Conservation (phyloP, 2,113 vertebrate species). For the Abramis brama region DNA sequence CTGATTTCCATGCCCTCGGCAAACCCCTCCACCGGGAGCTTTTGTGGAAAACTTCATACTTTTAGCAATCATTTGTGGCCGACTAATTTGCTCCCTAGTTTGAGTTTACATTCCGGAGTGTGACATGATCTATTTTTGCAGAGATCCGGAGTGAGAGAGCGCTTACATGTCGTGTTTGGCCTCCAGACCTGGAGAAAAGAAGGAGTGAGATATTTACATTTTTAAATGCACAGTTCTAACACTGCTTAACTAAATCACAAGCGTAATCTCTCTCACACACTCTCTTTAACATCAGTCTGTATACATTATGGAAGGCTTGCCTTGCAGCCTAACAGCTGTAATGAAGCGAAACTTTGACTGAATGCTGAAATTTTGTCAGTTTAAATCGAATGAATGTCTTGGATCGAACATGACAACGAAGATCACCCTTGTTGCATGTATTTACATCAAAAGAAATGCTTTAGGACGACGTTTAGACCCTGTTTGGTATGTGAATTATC, state of each 20-base stretch:
- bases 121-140: slow-evolving; percentile 79
- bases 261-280: slow-evolving; percentile 32
- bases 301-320: slow-evolving; percentile 1
- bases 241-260: slow-evolving; percentile 47
- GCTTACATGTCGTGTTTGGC: slow-evolving; percentile 70
- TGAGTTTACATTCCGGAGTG: slow-evolving; percentile 76
- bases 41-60: slow-evolving; percentile 79
- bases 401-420: not conserved
- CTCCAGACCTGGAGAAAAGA: slow-evolving; percentile 54
- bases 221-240: slow-evolving; percentile 44
- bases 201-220: slow-evolving; percentile 48
- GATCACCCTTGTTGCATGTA: not conserved
- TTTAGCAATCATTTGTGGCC: slow-evolving; percentile 79
- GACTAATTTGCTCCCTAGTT: slow-evolving; percentile 79
- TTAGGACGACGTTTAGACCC: slow-evolving; percentile 5
- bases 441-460: slow-evolving; percentile 7
- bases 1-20: slow-evolving; percentile 75
- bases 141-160: slow-evolving; percentile 72
- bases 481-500: not conserved
- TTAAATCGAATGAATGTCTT: not conserved
- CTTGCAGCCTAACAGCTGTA: not conserved
- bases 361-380: slow-evolving; percentile 5
- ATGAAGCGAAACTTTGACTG: not conserved
- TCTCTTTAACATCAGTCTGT: slow-evolving; percentile 24
- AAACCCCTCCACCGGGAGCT: slow-evolving; percentile 77